Base-by-base conservation (phyloP, 2,797 vertebrate species). In the Chiroxiphia lanceolata region DNA sequence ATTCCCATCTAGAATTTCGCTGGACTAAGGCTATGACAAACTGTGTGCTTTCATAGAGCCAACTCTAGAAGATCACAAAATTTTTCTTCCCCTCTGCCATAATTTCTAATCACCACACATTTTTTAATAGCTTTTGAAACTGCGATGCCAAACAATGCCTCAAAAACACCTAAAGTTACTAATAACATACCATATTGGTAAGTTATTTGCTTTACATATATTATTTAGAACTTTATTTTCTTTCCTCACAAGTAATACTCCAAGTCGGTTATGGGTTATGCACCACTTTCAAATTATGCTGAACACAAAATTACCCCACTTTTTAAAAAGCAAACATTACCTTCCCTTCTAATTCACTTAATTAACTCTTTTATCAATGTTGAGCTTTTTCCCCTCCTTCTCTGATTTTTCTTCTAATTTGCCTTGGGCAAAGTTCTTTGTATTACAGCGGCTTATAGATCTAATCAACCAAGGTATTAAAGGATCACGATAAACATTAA, bases 331-430 rank as follows among this genome's bases (percentile, higher is more conserved):
- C 65, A 89, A 94, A 89, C 76, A 93, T 71, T 83, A 51, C 86
- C 61, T 95, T 92, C 78, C 60, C 38, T 90, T 95, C 75, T 64
- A 94, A 87, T 76, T 95, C 81, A 90, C 44, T 93, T 96, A 96
- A 96, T 94, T 95, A 95, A 96, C 81, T 81, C 93, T 96, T 95
- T 95, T 96, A 96, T 95, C 78, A 89, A 65, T 38, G 92, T 5
- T 87, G 90, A 50, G 10, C 20, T 90, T 94, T 96, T 92, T 36
- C 51, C 83, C 89, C 94, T 91, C 74, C 90, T 93, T 74, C 75
- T 92, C 83, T 89, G 85, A 93, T 89, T 94, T 94, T 96, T 89
- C 83, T 87, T 85, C 64, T 89, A 33, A 69, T 83, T 89, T 85
- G 82, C 96, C 89, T 38, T 44, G 45, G 82, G 96, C 86, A 59